Base-by-base conservation (phyloP, 2,113 vertebrate species). In the Nannobrachium achirus region DNA sequence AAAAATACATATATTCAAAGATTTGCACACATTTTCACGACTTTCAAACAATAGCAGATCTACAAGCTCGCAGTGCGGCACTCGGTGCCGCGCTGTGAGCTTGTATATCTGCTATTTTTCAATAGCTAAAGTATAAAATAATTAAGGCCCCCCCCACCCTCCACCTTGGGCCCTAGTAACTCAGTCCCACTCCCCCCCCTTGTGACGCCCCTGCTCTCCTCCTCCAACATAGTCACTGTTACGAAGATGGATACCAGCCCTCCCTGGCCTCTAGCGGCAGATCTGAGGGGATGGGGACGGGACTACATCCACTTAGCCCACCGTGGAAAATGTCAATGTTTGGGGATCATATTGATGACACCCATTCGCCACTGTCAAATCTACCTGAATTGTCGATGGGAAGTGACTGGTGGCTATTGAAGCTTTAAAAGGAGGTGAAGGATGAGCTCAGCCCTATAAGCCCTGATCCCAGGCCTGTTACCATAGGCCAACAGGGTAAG, bases 201-300 rank as follows among this genome's bases (percentile, higher is more conserved):
- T n/a, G n/a, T n/a, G n/a, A n/a, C n/a, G n/a, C n/a, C n/a, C n/a
- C n/a, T n/a, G n/a, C n/a, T 55, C 13, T 56, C 45, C 71, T 87
- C 87, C 85, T 88, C 83, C 80, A 73, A 81, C 84, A 88, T 57
- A 86, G 82, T 87, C 81, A 76, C 81, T 74, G 74, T 88, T 85
- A 85, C 80, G 80, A 89, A 87, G 89, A 90, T 86, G 87, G 82
- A 89, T 88, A 86, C 84, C 85, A 73, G 76, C 80, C 79, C 82
- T 25, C 7, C 76, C 79, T 75, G 78, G 78, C 82, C 83, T 77
- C 75, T 68, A 63, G 79, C 79, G 45, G 74, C 83, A 78, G 76
- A 83, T 89, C 82, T 78, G 74, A 80, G 76, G 82, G 76, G 81
- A 74, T 84, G 88, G 65, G 81, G 84, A 1, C 44, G 80, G 82